Base-by-base conservation (phyloP, 2,888 invertebrate species). In the Clanis bilineata region DNA sequence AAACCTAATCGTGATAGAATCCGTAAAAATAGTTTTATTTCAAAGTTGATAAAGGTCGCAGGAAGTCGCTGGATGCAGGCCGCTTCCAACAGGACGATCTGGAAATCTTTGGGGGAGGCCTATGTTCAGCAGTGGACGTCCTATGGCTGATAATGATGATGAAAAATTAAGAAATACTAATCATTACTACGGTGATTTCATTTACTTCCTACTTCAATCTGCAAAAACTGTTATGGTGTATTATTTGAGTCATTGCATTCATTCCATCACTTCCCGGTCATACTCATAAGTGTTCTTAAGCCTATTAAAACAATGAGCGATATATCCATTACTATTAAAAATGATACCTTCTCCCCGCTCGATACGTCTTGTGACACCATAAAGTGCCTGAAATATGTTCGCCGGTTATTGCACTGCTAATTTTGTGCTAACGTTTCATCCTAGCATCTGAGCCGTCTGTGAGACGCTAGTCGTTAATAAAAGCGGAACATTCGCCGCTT, bases 321-420 rank as follows among this genome's bases (percentile, higher is more conserved):
- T 68, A 72, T 76, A 77, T 76, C 71, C 72, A 67, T 76, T 72
- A 69, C 64, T 70, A 71, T 75, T 72, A 76, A 78, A 74, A 79
- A 78, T 66, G 67, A 75, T 71, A 70, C 63, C 67, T 69, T 67
- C 62, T 59, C 59, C 62, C 63, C 62, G 64, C 71, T 69, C 69
- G 62, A 74, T 65, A 66, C 64, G 70, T 70, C 67, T 62, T 66
- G 61, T 73, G 77, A 72, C 77, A 77, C 65, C 68, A 74, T 84
- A 82, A 84, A 85, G 77, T 81, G 79, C 63, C 65, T 82, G 80
- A 84, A 79, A 82, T 85, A 83, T 80, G 74, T 63, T 64, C 63
- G 67, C 60, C 74, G 81, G 83, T 80, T 83, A 83, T 82, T 80
- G 80, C 82, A 78, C 79, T 69, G 78, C 80, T 85, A 84, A 85